Conservation (phyloP, 2,113 vertebrate species). For the Mirza zaza region DNA sequence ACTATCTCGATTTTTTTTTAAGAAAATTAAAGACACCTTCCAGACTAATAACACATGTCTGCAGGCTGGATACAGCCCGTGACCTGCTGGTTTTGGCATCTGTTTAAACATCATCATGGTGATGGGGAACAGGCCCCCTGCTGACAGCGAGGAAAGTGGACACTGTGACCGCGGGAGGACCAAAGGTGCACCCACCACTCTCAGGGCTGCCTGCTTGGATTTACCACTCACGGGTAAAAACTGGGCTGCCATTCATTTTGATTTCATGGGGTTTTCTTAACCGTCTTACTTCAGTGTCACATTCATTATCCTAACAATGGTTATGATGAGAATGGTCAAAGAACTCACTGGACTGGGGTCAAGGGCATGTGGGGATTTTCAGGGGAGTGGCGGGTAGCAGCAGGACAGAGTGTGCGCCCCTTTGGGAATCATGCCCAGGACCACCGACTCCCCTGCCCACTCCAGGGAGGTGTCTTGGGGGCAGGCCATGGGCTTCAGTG, state of each 20-base stretch:
- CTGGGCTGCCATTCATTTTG: not conserved
- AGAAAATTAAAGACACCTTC: not conserved
- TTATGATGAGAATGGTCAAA: not conserved
- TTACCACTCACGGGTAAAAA: not conserved
- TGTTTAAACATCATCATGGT: not conserved
- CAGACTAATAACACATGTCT: not conserved
- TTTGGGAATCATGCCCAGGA: not conserved
- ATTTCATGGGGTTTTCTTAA: not conserved
- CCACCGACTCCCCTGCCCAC: not conserved
- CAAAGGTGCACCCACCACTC: rapidly evolving
- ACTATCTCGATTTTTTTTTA: not conserved
- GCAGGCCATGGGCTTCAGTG: not conserved
- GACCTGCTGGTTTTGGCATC: not conserved
- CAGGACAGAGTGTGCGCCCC: no score
- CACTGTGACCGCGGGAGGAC: no score
- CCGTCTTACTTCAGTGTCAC: not conserved
- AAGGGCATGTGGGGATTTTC: not conserved
- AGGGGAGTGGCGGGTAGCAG: not conserved
- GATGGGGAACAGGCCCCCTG: not conserved
- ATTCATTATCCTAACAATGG: not conserved
- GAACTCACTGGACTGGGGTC: not conserved
- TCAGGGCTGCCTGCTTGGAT: not conserved
- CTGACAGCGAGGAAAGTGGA: not conserved
- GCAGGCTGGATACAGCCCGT: not conserved
- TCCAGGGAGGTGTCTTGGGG: not conserved